Conservation (phyloP, 2,888 invertebrate genomes). For the Ganaspis brasiliensis region DNA sequence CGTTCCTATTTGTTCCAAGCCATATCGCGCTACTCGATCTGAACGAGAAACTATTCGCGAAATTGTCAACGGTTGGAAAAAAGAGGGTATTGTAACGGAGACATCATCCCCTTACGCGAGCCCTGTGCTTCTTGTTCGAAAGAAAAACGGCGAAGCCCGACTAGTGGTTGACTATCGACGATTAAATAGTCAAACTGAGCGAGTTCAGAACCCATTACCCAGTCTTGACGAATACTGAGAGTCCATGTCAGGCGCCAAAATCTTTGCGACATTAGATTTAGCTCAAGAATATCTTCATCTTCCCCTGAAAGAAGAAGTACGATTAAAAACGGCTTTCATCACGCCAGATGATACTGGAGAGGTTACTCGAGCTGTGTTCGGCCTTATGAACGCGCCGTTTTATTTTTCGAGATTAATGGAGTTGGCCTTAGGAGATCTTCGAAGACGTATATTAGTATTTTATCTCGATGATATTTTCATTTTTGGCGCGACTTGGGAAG, state of each 20-base stretch:
- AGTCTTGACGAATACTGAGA: constrained; percentile 55
- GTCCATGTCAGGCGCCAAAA: background rate
- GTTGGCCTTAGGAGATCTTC: too few relatives aligned
- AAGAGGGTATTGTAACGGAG: constrained; percentile 52
- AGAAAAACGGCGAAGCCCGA: constrained; percentile 56
- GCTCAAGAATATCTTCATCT: too few relatives aligned
- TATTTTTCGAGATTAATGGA: too few relatives aligned
- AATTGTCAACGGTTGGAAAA: constrained; percentile 54
- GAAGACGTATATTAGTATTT: background rate
- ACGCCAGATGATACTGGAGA: too few relatives aligned
- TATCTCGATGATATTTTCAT: background rate
- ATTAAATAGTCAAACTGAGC: constrained; percentile 56
- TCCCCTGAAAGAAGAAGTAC: too few relatives aligned
- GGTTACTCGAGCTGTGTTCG: too few relatives aligned
- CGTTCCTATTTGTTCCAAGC: constrained; percentile 44
- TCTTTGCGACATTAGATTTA: too few relatives aligned
- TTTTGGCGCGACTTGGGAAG: background rate
- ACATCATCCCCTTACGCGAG: too few relatives aligned
- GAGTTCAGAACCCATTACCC: constrained; percentile 52
- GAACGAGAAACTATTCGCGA: constrained; percentile 52
- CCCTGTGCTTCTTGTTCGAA: too few relatives aligned
- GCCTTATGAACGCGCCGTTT: too few relatives aligned
- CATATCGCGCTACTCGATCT: constrained; percentile 45
- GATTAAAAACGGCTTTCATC: too few relatives aligned
- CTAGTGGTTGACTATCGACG: constrained; percentile 59